Evolutionary conservation across 2,113 vertebrate genomes (phyloP).

Genomic region (Syngnathus scovelli): DNA sequence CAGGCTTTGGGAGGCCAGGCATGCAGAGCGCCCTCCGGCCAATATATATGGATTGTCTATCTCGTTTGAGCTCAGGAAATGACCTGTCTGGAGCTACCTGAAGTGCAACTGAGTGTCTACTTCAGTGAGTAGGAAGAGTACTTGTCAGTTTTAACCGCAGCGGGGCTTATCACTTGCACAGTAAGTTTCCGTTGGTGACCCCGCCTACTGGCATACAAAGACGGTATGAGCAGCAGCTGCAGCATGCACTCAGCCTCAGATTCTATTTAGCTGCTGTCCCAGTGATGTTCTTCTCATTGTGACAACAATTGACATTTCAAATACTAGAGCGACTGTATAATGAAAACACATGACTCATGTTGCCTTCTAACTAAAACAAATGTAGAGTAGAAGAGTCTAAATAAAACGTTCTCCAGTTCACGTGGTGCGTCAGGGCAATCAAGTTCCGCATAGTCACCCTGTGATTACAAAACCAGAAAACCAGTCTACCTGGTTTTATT

Average conservation of each 20-base stretch:
- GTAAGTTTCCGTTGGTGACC: neutral
- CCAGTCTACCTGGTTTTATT: neutral
- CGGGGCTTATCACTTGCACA: neutral
- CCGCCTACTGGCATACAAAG: neutral
- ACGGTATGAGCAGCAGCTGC: conserved; percentile 6
- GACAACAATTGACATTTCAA: neutral
- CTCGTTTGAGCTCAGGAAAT: conserved; percentile 40
- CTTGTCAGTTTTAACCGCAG: neutral
- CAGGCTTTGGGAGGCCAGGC: conserved; percentile 10
- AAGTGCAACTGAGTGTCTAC: neutral
- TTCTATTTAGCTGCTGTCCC: neutral
- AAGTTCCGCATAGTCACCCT: neutral
- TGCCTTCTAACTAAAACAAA: neutral
- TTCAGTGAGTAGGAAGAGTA: neutral
- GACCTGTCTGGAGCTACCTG: conserved; percentile 27
- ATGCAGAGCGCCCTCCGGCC: conserved; percentile 7
- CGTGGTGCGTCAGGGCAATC: neutral
- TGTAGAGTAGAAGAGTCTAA: neutral
- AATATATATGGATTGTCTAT: conserved; percentile 9
- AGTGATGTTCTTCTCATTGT: neutral
- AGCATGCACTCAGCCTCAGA: neutral
- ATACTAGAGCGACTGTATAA: neutral
- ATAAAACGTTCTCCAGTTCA: neutral
- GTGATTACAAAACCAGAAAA: neutral
- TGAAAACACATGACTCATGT: neutral